Base-by-base conservation (phyloP, 2,113 vertebrate genomes). In the Mionectes macconnelli region DNA sequence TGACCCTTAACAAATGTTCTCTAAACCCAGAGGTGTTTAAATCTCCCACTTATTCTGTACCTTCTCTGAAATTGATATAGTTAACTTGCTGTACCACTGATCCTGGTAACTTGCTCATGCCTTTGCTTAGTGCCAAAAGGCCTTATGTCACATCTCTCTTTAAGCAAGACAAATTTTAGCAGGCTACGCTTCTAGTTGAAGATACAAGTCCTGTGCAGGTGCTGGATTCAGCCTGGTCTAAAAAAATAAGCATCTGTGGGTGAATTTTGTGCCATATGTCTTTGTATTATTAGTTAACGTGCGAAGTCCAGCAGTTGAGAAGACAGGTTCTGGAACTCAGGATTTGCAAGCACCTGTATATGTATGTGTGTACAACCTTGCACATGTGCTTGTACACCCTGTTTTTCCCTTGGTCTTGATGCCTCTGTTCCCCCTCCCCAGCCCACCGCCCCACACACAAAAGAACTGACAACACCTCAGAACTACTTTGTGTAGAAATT, bases 101-200 rank as follows among this genome's bases (percentile, higher is more conserved):
- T 80, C 27, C 87, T 64, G 62, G 50, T 79, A 76, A 91, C 82
- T 95, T 95, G 75, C 93, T 74, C 74, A 63, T 37, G 84, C 94
- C 93, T 97, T 97, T 95, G 87, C 89, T 55, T 96, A 92, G 97
- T 98, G 98, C 98, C 98, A 98, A 98, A 97, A 93, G 98, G 98
- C 96, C 97, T 97, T 79, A 70, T 8, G 57, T 90, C 84, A 83
- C 59, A 88, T 85, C 80, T 77, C 52, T 92, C 44, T 84, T 62
- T 28, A 92, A 84, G 83, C 79, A 95, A 96, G 56, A 94, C 37
- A 75, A 37, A 75, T 28, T 45, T 53, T 31, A 45, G 74, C 66
- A 78, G 85, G 85, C 31, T 3, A 0, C 55, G 42, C 87, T 85
- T 80, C 74, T 68, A n/a, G 64, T 18, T 85, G 69, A 93, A 90